These are phyloP conservation scores for Phaedon cochleariae DNA, from an alignment of 2,888 invertebrate species.

Conservation along the genomic window DNA sequence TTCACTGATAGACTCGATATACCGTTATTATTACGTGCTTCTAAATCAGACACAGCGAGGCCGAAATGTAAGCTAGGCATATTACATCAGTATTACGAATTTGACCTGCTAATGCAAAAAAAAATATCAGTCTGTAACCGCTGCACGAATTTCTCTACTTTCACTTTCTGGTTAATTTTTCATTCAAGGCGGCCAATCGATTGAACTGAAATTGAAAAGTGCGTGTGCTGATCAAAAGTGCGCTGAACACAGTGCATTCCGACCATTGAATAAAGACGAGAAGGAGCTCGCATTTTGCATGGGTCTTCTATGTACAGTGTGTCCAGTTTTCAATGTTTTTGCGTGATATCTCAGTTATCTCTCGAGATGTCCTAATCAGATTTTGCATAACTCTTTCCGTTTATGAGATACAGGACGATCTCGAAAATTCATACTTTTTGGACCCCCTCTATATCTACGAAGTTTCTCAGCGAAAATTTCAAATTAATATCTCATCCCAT, in stretches of 20 bases:
- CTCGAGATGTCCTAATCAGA: no score
- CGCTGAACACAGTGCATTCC: not conserved
- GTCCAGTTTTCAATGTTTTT: no score
- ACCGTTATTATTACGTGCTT: not conserved
- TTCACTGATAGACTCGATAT: not conserved
- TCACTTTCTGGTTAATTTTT: not conserved
- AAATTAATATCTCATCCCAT: no score
- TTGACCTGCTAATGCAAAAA: not conserved
- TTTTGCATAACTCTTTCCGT: no score
- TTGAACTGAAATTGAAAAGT: not conserved
- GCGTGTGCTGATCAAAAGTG: not conserved
- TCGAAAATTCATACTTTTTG: no score
- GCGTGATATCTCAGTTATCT: no score
- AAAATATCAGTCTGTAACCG: not conserved
- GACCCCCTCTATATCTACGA: no score
- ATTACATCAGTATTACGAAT: slow-evolving; percentile 2
- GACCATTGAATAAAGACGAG: not conserved
- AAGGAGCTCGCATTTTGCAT: no score
- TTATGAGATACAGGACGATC: no score
- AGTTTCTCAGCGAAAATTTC: no score
- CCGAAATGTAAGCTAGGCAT: not conserved
- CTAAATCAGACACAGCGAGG: not conserved
- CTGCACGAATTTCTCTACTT: not conserved
- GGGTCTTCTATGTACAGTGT: no score
- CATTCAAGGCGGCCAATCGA: not conserved